Evolutionary conservation across 2,113 vertebrate species (phyloP).

Genomic region (Caranx melampygus): DNA sequence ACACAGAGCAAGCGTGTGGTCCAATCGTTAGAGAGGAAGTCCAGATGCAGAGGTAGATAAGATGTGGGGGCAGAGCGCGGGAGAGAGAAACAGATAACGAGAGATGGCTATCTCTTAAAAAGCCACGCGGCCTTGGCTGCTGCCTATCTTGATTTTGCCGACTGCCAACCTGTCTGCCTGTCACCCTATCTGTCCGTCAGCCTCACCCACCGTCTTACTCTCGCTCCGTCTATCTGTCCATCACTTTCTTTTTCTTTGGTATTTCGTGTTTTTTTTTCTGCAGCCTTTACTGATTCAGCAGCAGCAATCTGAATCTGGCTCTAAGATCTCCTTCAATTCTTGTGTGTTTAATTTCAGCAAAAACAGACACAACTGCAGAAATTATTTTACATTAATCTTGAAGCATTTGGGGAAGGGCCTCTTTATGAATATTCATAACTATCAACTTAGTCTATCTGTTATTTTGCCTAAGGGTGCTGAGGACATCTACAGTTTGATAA

Average conservation of each 20-base stretch:
- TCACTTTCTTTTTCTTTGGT: conserved; percentile 3
- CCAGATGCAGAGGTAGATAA: conserved; percentile 73
- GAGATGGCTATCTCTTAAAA: conserved; percentile 76
- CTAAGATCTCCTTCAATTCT: conserved; percentile 26
- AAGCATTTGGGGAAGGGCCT: conserved; percentile 84
- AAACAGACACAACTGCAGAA: conserved; percentile 49
- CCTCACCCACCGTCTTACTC: background rate
- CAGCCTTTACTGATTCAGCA: conserved; percentile 47
- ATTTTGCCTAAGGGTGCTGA: conserved; percentile 90
- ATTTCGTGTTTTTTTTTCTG: conserved; percentile 18
- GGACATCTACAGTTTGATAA: conserved; percentile 81
- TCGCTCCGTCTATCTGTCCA: conserved; percentile 10
- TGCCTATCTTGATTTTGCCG: conserved; percentile 44
- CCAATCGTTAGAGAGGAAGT: conserved; percentile 62
- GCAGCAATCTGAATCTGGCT: conserved; percentile 28
- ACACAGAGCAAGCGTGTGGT: conserved; percentile 39
- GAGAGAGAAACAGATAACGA: conserved; percentile 59
- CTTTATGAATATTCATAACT: conserved; percentile 82
- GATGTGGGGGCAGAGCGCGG: conserved; percentile 42
- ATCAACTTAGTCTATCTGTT: conserved; percentile 92
- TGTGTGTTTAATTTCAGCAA: conserved; percentile 58
- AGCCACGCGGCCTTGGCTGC: conserved; percentile 44
- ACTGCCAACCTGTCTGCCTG: conserved; percentile 47
- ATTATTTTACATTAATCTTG: conserved; percentile 59
- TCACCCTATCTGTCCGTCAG: conserved; percentile 19